Base-by-base conservation (phyloP, 2,797 vertebrate genomes). In the Buphagus erythrorhynchus region DNA sequence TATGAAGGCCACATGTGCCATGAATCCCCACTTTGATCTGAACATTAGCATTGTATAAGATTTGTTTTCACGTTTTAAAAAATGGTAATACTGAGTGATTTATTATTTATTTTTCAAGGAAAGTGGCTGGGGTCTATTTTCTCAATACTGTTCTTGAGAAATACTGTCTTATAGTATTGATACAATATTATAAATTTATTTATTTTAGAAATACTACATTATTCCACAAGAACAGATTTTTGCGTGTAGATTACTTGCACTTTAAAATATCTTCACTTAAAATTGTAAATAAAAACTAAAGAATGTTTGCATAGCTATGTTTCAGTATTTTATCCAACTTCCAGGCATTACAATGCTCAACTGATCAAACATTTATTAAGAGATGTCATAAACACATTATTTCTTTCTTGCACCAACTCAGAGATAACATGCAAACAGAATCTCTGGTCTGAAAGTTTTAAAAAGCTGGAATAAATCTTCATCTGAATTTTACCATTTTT, bases 1-100 rank as follows among this genome's bases (percentile, higher is more conserved):
- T 85, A 57, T 8, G 20, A 84, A 38, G 5, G 13, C 29, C 36
- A 66, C 4, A 45, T 16, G 11, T 1, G 3, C 38, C 3, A 10
- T 1, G 2, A 35, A 51, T 13, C 22, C 45, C 45, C 33, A 69
- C 9, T 46, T 63, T 22, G 24, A 76, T 2, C 0, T 0, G 4
- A 75, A 40, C 4, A 29, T 68, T 13, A 49, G 40, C n/a, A 40
- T 36, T 40, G 54, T 63, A 85, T 40, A 79, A 59, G 31, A 31
- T 62, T 29, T 81, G 8, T 19, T 63, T 88, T 55, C 26, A 17
- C 10, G n/a, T 71, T 49, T 29, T 2, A 2, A 31, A 58, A 91
- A 42, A 52, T 8, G 5, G 2, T 38, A 71, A 65, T 52, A 42
- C 1, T 5, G 11, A 43, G 13, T 33, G 28, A 42, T 61, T 61